Percentiles rank a stretch among this genome's conserved stretches.
Evolutionary conservation across 2,797 vertebrate species (phyloP).

Genomic region (Acipenser transmontanus): DNA sequence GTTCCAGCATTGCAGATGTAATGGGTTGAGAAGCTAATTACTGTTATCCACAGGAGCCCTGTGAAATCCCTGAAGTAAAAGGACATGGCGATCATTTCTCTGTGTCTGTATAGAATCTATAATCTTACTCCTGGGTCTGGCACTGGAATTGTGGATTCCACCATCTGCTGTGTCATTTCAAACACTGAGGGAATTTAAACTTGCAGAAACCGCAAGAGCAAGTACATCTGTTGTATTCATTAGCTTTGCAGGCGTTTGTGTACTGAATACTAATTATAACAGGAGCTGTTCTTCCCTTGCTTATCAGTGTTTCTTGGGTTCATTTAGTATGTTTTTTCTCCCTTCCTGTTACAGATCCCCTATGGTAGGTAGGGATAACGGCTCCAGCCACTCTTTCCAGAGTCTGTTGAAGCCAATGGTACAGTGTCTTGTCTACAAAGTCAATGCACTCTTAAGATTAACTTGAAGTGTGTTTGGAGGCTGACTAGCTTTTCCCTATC

Average conservation of each 20-base stretch:
- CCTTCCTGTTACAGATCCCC: not conserved
- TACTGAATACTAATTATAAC: not conserved
- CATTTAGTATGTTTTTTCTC: not conserved
- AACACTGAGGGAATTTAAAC: slow-evolving; percentile 10
- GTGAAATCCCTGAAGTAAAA: too few relatives aligned
- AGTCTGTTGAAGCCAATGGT: too few relatives aligned
- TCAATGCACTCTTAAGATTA: too few relatives aligned
- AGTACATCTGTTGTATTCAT: slow-evolving; percentile 14
- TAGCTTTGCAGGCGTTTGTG: not conserved
- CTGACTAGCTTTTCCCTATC: too few relatives aligned
- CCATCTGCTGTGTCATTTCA: slow-evolving; percentile 21
- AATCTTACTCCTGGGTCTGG: slow-evolving; percentile 12
- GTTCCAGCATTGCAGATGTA: too few relatives aligned
- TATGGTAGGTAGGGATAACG: too few relatives aligned
- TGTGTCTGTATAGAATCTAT: slow-evolving; percentile 5
- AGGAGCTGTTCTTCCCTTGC: not conserved
- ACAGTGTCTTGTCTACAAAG: too few relatives aligned
- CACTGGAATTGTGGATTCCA: slow-evolving; percentile 9
- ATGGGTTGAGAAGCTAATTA: too few relatives aligned
- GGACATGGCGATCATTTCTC: too few relatives aligned
- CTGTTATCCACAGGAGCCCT: too few relatives aligned
- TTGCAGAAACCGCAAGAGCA: slow-evolving; percentile 2
- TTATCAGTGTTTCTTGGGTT: not conserved
- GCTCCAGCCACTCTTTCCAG: too few relatives aligned
- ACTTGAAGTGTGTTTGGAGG: too few relatives aligned